Evolutionary conservation across 64 coral and sea anemone genomes (phyloP).

Genomic region (Pocillopora verrucosa): DNA sequence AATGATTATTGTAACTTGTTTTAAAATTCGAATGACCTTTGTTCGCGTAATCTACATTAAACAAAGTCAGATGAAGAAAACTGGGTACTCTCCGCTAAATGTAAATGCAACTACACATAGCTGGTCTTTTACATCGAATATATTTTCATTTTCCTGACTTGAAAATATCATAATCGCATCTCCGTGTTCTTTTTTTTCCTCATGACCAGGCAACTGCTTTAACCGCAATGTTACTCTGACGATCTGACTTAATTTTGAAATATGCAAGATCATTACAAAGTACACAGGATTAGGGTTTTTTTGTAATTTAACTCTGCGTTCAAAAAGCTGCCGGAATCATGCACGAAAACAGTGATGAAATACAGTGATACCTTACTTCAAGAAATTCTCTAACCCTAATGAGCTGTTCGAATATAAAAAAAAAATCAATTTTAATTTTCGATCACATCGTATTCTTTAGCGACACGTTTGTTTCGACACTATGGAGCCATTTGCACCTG

Average conservation of each 20-base stretch:
- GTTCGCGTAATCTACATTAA: background rate
- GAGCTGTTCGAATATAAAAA: background rate
- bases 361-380: background rate
- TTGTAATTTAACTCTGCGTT: background rate
- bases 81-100: background rate
- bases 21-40: background rate
- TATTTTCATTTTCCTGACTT: conserved; percentile 9
- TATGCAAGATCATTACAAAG: conserved; percentile 24
- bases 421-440: conserved; percentile 15
- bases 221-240: background rate
- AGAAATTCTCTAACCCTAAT: background rate
- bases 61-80: background rate
- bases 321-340: background rate
- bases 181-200: background rate
- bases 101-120: no score
- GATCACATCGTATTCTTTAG: background rate
- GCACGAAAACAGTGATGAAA: background rate
- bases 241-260: background rate
- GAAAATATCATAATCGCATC: background rate
- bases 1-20: background rate
- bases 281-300: background rate
- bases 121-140: background rate
- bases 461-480: conserved; percentile 4
- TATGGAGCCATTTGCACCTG: conserved; percentile 17
- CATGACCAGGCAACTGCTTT: background rate